Evolutionary conservation across 1,140 invertebrate species (phyloP).

Genomic region (Epicauta chinensis): DNA sequence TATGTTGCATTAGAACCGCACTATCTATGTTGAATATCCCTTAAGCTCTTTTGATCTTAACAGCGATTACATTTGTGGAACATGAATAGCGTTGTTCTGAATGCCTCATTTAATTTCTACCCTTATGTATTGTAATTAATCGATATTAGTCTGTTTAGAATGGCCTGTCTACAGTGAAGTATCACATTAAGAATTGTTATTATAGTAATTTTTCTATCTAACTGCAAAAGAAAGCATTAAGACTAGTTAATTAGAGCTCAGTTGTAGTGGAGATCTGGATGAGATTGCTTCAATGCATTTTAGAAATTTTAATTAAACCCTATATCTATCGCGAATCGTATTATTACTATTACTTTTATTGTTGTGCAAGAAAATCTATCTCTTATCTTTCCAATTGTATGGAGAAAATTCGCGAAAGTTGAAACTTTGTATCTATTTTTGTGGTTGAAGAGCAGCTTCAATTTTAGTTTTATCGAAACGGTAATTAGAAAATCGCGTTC

Average conservation of each 20-base stretch:
- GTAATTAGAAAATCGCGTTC: slow-evolving; percentile 18
- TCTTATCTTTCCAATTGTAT: slow-evolving; percentile 16
- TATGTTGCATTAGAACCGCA: slow-evolving; percentile 6
- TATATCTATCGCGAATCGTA: slow-evolving; percentile 4
- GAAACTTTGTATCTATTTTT: background rate
- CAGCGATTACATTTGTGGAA: slow-evolving; percentile 13
- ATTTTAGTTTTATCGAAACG: background rate
- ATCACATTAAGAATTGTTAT: background rate
- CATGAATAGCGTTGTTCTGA: slow-evolving; percentile 10
- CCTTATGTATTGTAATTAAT: slow-evolving; percentile 14
- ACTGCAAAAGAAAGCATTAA: too few relatives aligned
- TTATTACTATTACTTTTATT: slow-evolving; percentile 10
- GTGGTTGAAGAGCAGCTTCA: slow-evolving; percentile 7
- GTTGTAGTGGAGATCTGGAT: slow-evolving; percentile 2
- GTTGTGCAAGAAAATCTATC: slow-evolving; percentile 16
- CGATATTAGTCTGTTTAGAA: slow-evolving; percentile 5
- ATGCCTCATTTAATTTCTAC: slow-evolving; percentile 13
- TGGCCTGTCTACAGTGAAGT: slow-evolving; percentile 4
- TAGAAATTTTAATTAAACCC: background rate
- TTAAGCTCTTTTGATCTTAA: slow-evolving; percentile 16
- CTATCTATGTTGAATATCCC: slow-evolving; percentile 15
- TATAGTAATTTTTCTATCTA: slow-evolving; percentile 5
- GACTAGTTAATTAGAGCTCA: too few relatives aligned
- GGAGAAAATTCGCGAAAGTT: background rate
- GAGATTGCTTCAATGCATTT: background rate